These are phyloP conservation scores for Hirtodrosophila confusa DNA, from an alignment of 2,888 invertebrate genomes.

Conservation along the genomic window DNA sequence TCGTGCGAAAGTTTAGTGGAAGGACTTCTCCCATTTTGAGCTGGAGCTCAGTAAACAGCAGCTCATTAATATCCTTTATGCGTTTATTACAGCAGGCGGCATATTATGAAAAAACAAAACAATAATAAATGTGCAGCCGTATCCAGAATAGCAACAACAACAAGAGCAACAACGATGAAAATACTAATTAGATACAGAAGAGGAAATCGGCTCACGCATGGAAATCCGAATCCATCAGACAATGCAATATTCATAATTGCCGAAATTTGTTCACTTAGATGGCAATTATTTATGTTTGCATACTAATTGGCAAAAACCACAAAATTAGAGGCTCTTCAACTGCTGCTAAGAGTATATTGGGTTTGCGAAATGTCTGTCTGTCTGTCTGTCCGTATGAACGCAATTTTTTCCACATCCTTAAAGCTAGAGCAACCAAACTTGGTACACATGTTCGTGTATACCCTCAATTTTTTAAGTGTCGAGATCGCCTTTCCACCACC, in stretches of 20 bases:
- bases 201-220: slow-evolving; percentile 42
- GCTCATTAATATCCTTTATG: slow-evolving; percentile 79
- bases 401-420: too few relatives aligned
- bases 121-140: slow-evolving; percentile 62
- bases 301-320: too few relatives aligned
- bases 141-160: slow-evolving; percentile 12
- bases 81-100: slow-evolving; percentile 68
- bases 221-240: slow-evolving; percentile 66
- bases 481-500: too few relatives aligned
- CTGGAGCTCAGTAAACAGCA: slow-evolving; percentile 56
- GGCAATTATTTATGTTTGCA: slow-evolving; percentile 23
- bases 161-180: slow-evolving; percentile 11
- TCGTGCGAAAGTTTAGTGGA: slow-evolving; percentile 45
- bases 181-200: slow-evolving; percentile 54
- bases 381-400: too few relatives aligned
- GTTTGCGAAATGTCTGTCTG: too few relatives aligned
- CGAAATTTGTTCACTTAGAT: slow-evolving; percentile 58
- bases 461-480: too few relatives aligned
- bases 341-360: too few relatives aligned
- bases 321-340: neutral
- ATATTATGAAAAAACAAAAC: slow-evolving; percentile 56
- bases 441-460: too few relatives aligned
- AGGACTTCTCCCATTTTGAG: neutral
- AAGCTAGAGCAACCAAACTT: too few relatives aligned
- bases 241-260: slow-evolving; percentile 60